Percentiles rank a stretch among this genome's conserved stretches.
phyloP scores from a whole-genome alignment of 1,140 invertebrate species.

The Hermetia illucens region DNA sequence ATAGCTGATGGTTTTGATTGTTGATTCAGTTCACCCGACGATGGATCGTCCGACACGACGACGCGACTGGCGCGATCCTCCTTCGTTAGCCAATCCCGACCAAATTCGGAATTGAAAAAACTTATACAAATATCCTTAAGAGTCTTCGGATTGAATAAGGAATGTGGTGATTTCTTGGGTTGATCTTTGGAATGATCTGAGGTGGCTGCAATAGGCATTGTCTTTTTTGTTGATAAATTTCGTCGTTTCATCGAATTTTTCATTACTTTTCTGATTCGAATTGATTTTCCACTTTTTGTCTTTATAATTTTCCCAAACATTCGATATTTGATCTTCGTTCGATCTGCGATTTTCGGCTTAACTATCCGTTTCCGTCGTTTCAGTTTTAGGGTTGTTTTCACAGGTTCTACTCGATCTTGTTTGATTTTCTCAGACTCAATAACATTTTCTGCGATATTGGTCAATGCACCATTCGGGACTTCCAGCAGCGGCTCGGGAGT shows the following conservation, averaged over 20 bases:
- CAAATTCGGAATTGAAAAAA: conserved; percentile 11
- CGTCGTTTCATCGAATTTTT: conserved; percentile 20
- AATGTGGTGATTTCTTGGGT: conserved; percentile 19
- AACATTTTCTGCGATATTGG: too few relatives aligned
- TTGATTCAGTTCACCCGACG: background rate
- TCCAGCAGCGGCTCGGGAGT: too few relatives aligned
- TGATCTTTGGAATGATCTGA: conserved; percentile 18
- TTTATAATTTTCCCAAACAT: conserved; percentile 6
- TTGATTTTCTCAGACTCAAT: too few relatives aligned
- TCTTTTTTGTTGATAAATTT: too few relatives aligned
- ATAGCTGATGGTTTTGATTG: conserved; percentile 7
- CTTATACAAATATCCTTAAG: conserved; percentile 13
- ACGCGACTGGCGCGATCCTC: conserved; percentile 2
- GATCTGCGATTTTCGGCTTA: too few relatives aligned
- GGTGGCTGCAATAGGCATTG: too few relatives aligned
- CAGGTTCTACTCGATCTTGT: too few relatives aligned
- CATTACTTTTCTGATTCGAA: conserved; percentile 19
- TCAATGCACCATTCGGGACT: too few relatives aligned
- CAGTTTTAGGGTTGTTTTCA: too few relatives aligned
- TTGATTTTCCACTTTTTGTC: conserved; percentile 13
- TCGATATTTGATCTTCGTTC: conserved; percentile 8
- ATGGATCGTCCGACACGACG: conserved; percentile 3
- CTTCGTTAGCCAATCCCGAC: conserved; percentile 7
- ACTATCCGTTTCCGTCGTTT: too few relatives aligned
- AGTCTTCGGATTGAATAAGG: conserved; percentile 12